A percentile compares a stretch with the other conserved stretches of the same genome.
Evolutionary conservation across 2,888 invertebrate species (phyloP).

Genomic region (Xanthorhoe designata): DNA sequence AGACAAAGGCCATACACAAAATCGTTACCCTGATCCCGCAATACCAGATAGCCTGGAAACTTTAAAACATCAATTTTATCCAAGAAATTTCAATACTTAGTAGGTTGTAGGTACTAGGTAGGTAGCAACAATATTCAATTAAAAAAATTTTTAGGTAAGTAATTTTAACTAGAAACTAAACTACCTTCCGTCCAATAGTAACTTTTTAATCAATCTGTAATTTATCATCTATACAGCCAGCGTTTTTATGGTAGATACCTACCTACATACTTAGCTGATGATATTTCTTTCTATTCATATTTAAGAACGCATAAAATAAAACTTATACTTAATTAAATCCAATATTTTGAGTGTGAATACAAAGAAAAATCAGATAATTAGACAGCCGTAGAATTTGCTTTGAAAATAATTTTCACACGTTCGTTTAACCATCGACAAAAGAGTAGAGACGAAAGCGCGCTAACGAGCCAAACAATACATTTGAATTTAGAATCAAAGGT

Average conservation of each 20-base stretch:
- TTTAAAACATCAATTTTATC: too few species aligned
- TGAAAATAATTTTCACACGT: slow-evolving; percentile 64
- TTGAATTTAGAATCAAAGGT: slow-evolving; percentile 65
- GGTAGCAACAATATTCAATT: too few species aligned
- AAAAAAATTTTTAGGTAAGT: too few species aligned
- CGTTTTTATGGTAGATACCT: too few species aligned
- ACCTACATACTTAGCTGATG: slow-evolving; percentile 28
- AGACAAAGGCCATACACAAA: too few species aligned
- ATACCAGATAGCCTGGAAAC: too few species aligned
- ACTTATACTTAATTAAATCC: slow-evolving; percentile 19
- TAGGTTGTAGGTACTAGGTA: too few species aligned
- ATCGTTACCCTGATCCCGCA: too few species aligned
- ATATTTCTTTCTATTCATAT: slow-evolving; percentile 11
- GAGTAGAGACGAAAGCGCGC: slow-evolving; percentile 55
- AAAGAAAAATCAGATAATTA: slow-evolving; percentile 23
- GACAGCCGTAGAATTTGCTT: slow-evolving; percentile 21
- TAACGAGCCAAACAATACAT: slow-evolving; percentile 73
- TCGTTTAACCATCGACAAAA: slow-evolving; percentile 66
- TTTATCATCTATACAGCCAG: slow-evolving; percentile 5
- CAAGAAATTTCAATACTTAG: too few species aligned
- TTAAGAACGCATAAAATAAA: slow-evolving; percentile 11
- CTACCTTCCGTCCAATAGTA: too few species aligned
- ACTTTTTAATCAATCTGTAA: background rate
- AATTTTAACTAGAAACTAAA: too few species aligned
- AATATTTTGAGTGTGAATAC: slow-evolving; percentile 26